These are phyloP conservation scores for Pristionchus entomophagus DNA, from an alignment of 2,888 invertebrate genomes.

Conservation along the genomic window DNA sequence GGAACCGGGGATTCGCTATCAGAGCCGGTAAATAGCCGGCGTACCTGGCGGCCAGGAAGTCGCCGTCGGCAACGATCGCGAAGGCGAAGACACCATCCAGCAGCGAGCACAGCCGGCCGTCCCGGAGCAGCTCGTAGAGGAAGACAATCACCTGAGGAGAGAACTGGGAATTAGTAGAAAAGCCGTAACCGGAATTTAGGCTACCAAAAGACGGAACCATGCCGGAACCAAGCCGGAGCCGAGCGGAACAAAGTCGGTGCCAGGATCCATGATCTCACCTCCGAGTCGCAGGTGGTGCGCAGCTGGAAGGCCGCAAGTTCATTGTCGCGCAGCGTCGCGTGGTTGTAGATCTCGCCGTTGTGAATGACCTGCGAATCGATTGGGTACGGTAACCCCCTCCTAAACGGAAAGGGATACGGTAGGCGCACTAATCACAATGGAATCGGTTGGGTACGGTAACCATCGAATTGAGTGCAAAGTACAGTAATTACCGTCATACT, in stretches of 20 bases:
- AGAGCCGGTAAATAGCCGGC: background rate
- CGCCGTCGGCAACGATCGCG: constrained; percentile 69
- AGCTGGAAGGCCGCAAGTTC: constrained; percentile 61
- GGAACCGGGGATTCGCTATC: background rate
- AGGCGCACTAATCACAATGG: no score
- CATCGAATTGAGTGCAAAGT: no score
- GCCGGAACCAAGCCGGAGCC: background rate
- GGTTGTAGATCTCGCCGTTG: constrained; percentile 92
- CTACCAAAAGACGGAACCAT: background rate
- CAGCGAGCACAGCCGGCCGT: constrained; percentile 77
- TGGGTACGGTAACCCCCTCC: no score
- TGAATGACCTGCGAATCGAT: constrained; percentile 67
- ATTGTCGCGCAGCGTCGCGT: constrained; percentile 71
- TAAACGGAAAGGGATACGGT: no score
- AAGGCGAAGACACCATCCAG: constrained; percentile 88
- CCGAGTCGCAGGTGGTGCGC: constrained; percentile 78
- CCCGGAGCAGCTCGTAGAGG: constrained; percentile 68
- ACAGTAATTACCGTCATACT: no score
- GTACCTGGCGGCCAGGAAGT: constrained; percentile 72
- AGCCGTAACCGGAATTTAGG: background rate
- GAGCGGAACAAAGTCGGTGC: background rate
- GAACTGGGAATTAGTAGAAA: background rate
- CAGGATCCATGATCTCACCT: constrained; percentile 58
- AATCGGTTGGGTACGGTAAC: no score
- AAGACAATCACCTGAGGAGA: constrained; percentile 66